A percentile compares a stretch with the other conserved stretches of the same genome.
Evolutionary conservation across 2,113 vertebrate species (phyloP).

Genomic region (Nanorana parkeri): DNA sequence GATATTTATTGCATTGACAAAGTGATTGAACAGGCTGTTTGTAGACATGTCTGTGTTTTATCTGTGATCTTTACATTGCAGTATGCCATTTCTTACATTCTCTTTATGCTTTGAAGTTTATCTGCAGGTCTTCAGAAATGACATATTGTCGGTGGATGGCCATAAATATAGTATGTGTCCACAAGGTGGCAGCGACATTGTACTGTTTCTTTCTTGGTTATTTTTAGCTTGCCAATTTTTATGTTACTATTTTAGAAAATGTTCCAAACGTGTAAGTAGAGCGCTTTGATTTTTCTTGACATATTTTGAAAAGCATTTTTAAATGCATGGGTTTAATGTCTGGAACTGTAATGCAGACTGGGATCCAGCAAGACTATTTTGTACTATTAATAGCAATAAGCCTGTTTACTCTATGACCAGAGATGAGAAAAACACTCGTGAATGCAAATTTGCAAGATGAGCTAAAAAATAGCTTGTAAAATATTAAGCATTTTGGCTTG

Average conservation of each 20-base stretch:
- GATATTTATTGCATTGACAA: too few relatives aligned
- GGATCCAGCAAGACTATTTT: background rate
- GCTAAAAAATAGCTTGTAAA: too few relatives aligned
- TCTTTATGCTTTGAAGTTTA: background rate
- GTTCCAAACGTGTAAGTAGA: background rate
- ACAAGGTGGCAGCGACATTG: constrained; percentile 39
- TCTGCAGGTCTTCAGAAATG: background rate
- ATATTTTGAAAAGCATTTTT: background rate
- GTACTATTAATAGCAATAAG: background rate
- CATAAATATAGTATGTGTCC: background rate
- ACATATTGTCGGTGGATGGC: background rate
- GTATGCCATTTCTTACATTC: background rate
- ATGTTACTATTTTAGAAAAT: background rate
- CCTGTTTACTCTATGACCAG: background rate
- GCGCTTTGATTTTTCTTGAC: background rate
- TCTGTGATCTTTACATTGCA: background rate
- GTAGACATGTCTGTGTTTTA: background rate
- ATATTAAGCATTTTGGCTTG: too few relatives aligned
- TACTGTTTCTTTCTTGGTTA: background rate
- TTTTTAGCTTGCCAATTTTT: background rate
- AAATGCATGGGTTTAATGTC: background rate
- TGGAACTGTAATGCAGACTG: background rate
- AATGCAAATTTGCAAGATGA: background rate
- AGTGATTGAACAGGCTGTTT: too few relatives aligned
- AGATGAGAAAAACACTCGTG: background rate